Evolutionary conservation across 2,888 invertebrate species (phyloP).

Genomic region (Amblyjoppa proteus): DNA sequence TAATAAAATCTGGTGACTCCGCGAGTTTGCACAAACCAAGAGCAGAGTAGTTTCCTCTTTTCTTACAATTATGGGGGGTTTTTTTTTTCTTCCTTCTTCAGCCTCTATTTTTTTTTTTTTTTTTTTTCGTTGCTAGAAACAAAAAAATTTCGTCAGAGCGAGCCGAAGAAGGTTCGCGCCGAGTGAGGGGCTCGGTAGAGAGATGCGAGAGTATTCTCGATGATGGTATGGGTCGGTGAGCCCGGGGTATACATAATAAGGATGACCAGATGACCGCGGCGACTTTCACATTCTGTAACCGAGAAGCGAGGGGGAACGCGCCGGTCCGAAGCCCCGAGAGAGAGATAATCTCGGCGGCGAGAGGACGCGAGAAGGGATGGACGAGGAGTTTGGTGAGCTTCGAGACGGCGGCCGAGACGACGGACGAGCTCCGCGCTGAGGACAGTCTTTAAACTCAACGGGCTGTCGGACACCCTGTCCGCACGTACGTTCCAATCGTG

Average conservation of each 20-base stretch:
- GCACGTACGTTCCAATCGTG: slow-evolving; percentile 20
- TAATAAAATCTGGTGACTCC: slow-evolving; percentile 39
- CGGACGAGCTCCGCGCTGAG: background rate
- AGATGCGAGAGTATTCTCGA: slow-evolving; percentile 47
- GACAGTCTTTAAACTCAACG: slow-evolving; percentile 20
- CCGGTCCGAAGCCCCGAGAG: background rate
- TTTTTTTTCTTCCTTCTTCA: background rate
- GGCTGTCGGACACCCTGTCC: slow-evolving; percentile 19
- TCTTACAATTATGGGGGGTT: background rate
- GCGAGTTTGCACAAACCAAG: slow-evolving; percentile 45
- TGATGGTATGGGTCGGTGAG: slow-evolving; percentile 59
- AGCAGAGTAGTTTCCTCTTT: slow-evolving; percentile 11
- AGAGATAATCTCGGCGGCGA: background rate
- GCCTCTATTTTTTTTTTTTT: background rate
- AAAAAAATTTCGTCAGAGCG: slow-evolving; percentile 27
- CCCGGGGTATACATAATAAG: slow-evolving; percentile 72
- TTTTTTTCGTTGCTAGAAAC: background rate
- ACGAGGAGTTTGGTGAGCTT: slow-evolving; percentile 9
- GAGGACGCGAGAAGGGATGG: slow-evolving; percentile 12
- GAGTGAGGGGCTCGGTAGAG: slow-evolving; percentile 43
- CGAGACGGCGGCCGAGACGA: slow-evolving; percentile 8
- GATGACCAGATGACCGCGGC: slow-evolving; percentile 73
- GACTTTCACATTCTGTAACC: slow-evolving; percentile 75
- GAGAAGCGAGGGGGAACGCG: slow-evolving; percentile 59
- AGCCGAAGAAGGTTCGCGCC: background rate